Evolutionary conservation across 2,797 vertebrate species (phyloP), one percentile per base, ranked within the genome.

Genomic region (Lerista edwardsae): DNA sequence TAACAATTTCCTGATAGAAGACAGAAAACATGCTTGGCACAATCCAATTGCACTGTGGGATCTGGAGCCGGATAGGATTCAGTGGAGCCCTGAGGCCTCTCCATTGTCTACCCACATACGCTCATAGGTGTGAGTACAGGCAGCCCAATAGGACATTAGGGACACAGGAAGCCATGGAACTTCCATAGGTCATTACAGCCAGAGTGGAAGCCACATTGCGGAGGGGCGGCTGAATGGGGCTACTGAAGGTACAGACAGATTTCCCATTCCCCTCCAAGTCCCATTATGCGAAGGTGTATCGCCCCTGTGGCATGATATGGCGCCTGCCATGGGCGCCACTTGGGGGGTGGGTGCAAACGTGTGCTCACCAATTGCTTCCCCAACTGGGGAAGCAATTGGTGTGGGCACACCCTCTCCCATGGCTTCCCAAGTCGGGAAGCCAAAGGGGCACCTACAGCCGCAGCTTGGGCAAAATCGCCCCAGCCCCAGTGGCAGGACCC

Each of bases 1-100:
- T 79, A 90, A 85, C 71, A 1, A 59, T 84, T 88, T 73, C 67
- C 76, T 80, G 8, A 55, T 0, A 83, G 76, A 88, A 86, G 72
- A 78, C 51, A 2, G 3, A 92, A 81, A 59, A 72, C 76, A 57
- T 44, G 81, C 19, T 39, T 14, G 27, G 6, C n/a, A 71, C 34
- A 12, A 74, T 36, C 44, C 25, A 55, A 3, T 75, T 47, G 12
- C 8, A 67, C 10, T 8, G 14, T n/a, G 25, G 47, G 27, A 17
- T n/a, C 27, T 19, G 21, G 41, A 36, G 65, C 27, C 25, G 34
- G 55, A n/a, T 55, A 41, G 51, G 39, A 61, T 25, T 39, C 39
- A 36, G 29, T 31, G 65, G 61, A 65, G 36, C 7, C n/a, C 6
- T 25, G 23, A 62, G 34, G 31, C 21, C 14, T 57, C 21, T 23